A percentile compares a stretch with the other conserved stretches of the same genome.
Evolutionary conservation across 2,113 vertebrate genomes (phyloP).

Genomic region (Neolamprologus tretocephalus): DNA sequence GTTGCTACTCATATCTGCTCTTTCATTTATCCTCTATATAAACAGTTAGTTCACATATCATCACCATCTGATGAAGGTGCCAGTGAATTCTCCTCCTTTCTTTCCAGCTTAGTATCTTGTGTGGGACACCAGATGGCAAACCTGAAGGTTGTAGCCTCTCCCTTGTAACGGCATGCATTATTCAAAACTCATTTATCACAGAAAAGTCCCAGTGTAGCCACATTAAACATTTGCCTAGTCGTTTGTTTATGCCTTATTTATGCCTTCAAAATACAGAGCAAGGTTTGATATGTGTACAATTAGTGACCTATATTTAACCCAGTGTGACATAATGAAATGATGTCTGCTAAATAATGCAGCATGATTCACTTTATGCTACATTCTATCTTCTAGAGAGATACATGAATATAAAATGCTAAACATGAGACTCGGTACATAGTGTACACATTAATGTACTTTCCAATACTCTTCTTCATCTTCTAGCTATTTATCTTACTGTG

Average conservation of each 20-base stretch:
- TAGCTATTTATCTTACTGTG: neutral
- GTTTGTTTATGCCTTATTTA: conserved; percentile 56
- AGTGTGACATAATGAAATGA: neutral
- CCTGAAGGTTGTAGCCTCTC: conserved; percentile 48
- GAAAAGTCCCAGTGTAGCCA: conserved; percentile 30
- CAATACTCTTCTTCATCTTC: neutral
- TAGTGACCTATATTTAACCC: conserved; percentile 50
- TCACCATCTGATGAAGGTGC: neutral
- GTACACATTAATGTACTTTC: neutral
- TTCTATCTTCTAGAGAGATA: neutral
- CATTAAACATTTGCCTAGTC: conserved; percentile 31
- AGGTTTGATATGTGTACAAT: conserved; percentile 31
- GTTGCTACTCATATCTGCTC: neutral
- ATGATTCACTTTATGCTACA: neutral
- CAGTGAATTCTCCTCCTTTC: neutral
- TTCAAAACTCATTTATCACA: conserved; percentile 59
- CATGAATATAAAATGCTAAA: neutral
- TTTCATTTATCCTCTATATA: neutral
- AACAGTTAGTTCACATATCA: neutral
- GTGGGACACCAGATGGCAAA: conserved; percentile 50
- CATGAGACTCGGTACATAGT: neutral
- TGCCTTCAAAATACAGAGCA: conserved; percentile 26
- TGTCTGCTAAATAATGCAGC: neutral
- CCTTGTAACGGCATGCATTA: conserved; percentile 52
- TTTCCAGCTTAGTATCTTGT: neutral